These are phyloP conservation scores for Tigriopus californicus DNA, from an alignment of 2,888 invertebrate genomes.

Conservation along the genomic window DNA sequence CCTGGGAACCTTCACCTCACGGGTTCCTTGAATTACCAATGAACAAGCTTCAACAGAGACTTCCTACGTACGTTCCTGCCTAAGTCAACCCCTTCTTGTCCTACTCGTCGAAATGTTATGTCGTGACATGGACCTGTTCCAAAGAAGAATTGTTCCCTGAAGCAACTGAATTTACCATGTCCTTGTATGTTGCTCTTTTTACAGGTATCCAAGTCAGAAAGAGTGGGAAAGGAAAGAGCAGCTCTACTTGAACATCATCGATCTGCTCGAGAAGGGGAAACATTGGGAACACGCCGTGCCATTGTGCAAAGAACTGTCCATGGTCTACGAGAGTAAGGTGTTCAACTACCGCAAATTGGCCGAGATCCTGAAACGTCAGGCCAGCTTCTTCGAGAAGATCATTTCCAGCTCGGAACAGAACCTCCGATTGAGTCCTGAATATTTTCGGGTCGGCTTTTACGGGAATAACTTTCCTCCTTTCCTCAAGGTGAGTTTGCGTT, in stretches of 20 bases:
- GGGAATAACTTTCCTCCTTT: conserved; percentile 84
- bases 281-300: conserved; percentile 92
- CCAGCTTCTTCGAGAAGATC: conserved; percentile 77
- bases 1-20: too few relatives aligned
- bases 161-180: too few relatives aligned
- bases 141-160: too few relatives aligned
- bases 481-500: conserved; percentile 48
- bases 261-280: conserved; percentile 84
- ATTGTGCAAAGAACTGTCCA: conserved; percentile 67
- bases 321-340: conserved; percentile 61
- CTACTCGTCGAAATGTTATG: too few relatives aligned
- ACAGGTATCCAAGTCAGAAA: conserved; percentile 42
- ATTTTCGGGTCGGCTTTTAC: conserved; percentile 86
- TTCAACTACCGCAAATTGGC: conserved; percentile 76
- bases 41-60: too few relatives aligned
- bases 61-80: too few relatives aligned
- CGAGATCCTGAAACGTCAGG: conserved; percentile 61
- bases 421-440: conserved; percentile 75
- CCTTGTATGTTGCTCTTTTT: background rate
- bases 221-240: conserved; percentile 79
- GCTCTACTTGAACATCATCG: conserved; percentile 68
- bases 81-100: too few relatives aligned
- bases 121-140: too few relatives aligned
- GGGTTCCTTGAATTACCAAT: too few relatives aligned
- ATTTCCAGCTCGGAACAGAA: conserved; percentile 39